A percentile compares a stretch with the other conserved stretches of the same genome.
phyloP scores from a whole-genome alignment of 2,113 vertebrate genomes.

The Haemorhous mexicanus region DNA sequence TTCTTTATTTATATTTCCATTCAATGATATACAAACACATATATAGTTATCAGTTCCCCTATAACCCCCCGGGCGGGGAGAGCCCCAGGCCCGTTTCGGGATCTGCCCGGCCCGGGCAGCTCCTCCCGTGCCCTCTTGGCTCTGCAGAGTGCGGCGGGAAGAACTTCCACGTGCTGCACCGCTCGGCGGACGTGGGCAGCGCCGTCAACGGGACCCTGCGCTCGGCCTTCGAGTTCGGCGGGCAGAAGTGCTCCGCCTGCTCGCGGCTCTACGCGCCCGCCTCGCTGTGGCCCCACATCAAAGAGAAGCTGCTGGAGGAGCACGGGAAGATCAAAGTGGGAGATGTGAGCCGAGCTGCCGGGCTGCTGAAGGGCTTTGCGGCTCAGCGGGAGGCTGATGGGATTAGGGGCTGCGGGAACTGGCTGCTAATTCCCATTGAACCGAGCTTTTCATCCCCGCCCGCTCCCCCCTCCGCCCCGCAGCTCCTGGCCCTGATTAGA shows the following conservation, averaged over 20 bases:
- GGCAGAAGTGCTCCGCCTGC: conserved; percentile 97
- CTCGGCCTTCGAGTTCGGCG: conserved; percentile 92
- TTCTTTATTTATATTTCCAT: too few species aligned
- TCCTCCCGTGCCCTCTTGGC: background rate
- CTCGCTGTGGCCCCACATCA: conserved; percentile 88
- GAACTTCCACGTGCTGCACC: conserved; percentile 96
- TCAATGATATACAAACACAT: too few species aligned
- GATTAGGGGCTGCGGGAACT: conserved; percentile 60
- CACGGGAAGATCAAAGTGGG: conserved; percentile 85
- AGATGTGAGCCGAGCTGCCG: conserved; percentile 78
- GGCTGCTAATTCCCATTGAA: conserved; percentile 66
- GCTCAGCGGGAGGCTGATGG: conserved; percentile 73
- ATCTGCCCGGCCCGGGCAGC: rapidly evolving
- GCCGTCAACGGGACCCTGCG: conserved; percentile 88
- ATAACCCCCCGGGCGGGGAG: rapidly evolving
- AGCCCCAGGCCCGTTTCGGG: rapidly evolving
- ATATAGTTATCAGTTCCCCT: rapidly evolving
- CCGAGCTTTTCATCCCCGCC: conserved; percentile 6
- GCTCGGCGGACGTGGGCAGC: conserved; percentile 82
- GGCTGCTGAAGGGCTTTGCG: conserved; percentile 54
- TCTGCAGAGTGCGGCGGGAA: conserved; percentile 91
- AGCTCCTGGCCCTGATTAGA: background rate
- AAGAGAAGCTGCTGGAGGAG: conserved; percentile 80
- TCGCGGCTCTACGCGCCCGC: conserved; percentile 90
- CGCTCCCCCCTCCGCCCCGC: background rate